Evolutionary conservation across 2,888 invertebrate genomes (phyloP).

Genomic region (Lycia hirtaria): DNA sequence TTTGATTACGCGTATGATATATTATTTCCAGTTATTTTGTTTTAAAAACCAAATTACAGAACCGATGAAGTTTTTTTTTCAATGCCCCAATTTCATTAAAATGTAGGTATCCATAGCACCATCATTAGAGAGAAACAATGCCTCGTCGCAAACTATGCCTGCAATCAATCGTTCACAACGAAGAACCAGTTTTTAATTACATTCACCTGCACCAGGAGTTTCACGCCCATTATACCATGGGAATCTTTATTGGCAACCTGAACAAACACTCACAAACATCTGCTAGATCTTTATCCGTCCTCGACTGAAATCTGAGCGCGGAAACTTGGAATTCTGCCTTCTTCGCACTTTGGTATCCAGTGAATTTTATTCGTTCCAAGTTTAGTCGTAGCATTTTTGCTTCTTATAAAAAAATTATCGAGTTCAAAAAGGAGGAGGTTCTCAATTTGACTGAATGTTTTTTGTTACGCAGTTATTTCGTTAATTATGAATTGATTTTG

Average conservation of each 20-base stretch:
- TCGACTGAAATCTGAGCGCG: constrained; percentile 1
- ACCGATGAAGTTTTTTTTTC: no score
- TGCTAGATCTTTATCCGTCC: constrained; percentile 17
- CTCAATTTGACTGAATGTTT: not conserved
- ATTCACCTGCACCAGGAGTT: constrained; percentile 23
- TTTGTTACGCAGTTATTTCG: no score
- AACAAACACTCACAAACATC: constrained; percentile 26
- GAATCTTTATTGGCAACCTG: constrained; percentile 34
- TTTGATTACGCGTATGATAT: no score
- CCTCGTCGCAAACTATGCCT: constrained; percentile 14
- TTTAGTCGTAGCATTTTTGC: constrained; percentile 3
- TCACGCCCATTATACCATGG: constrained; percentile 35
- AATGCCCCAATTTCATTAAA: no score
- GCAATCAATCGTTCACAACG: constrained; percentile 25
- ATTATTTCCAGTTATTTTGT: no score
- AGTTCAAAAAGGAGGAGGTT: no score
- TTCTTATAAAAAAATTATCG: no score
- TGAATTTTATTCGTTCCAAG: not conserved
- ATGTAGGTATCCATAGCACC: not conserved
- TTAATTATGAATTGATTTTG: no score
- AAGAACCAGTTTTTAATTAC: constrained; percentile 26
- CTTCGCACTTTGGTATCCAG: not conserved
- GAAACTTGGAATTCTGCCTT: not conserved
- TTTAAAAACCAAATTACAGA: no score
- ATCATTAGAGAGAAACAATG: constrained; percentile 28